Base-by-base conservation (phyloP, 2,113 vertebrate species). In the Centrocercus urophasianus region DNA sequence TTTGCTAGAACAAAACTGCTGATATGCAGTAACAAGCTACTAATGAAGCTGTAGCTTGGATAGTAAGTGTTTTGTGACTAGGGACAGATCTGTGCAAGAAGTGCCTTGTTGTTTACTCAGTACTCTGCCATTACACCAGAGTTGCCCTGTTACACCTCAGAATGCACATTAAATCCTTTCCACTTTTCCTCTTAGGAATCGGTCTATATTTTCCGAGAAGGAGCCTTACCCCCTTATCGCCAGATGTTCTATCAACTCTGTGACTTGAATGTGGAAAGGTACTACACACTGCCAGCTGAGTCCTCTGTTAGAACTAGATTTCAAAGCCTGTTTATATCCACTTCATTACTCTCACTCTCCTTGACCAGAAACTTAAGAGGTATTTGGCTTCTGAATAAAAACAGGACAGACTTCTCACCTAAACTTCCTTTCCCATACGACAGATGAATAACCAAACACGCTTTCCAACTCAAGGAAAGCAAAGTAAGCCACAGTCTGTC, bases 201-300 rank as follows among this genome's bases (percentile, higher is more conserved):
- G 0, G 83, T 98, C 18, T 99, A 99, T 89, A 96, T 99, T 90
- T 99, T 99, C 98, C 98, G 86, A 63, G 98, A 99, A 40, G 98
- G 98, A 28, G 98, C 98, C 81, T 89, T 99, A 52, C 99, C 99
- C 5, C 99, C 99, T 1, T 99, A 99, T 86, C 98, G 99, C 47
- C 99, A 99, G 97, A 99, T 99, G 99, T 99, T 99, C 96, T 99
- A 99, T 97, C 99, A 99, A 98, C 96, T 99, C 17, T 99, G 99
- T 83, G 99, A 99, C 88, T 73, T 99, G 93, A 97, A 99, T 1
- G 99, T 99, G 91, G 98, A 98, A 20, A 98, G 98, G 99, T 99
- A 97, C 3, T 61, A 92, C 88, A 28, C 17, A 0, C 13, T 79
- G 25, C 38, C 38, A 38, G 67, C 69, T 21, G 45, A 36, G 34